A percentile compares a stretch with the other conserved stretches of the same genome.
Conservation (phyloP, 2,797 vertebrate genomes). For the Heteromormyrus szaboi region DNA sequence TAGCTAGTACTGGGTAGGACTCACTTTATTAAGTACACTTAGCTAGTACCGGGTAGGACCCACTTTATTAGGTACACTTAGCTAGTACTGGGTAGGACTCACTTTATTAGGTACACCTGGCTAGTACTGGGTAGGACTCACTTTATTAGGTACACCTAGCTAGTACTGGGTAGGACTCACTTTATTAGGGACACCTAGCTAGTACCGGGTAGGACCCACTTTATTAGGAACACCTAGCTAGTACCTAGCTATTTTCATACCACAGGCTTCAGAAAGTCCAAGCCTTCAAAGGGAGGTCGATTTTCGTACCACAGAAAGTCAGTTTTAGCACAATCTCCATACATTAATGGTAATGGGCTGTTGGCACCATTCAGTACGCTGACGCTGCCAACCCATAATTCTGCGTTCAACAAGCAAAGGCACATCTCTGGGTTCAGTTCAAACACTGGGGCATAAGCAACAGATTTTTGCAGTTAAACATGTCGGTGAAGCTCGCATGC, state of each 20-base stretch:
- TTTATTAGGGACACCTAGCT: neutral
- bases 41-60: neutral
- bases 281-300: neutral
- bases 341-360: conserved; percentile 46
- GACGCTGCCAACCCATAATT: neutral
- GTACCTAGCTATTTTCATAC: neutral
- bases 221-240: neutral
- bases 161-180: neutral
- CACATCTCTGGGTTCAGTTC: conserved; percentile 44
- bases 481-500: conserved; percentile 26
- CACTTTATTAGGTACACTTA: neutral
- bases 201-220: neutral
- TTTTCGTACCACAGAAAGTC: conserved; percentile 33
- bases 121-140: neutral
- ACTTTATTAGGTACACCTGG: neutral
- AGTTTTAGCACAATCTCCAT: conserved; percentile 45
- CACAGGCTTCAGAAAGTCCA: neutral
- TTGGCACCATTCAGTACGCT: conserved; percentile 30
- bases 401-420: conserved; percentile 29
- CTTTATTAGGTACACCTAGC: neutral
- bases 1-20: neutral
- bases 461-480: conserved; percentile 38
- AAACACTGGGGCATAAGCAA: conserved; percentile 47
- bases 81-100: no score
- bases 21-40: neutral